A percentile compares a stretch with the other conserved stretches of the same genome.
phyloP scores from a whole-genome alignment of 2,888 invertebrate genomes.

The Latheticus oryzae region DNA sequence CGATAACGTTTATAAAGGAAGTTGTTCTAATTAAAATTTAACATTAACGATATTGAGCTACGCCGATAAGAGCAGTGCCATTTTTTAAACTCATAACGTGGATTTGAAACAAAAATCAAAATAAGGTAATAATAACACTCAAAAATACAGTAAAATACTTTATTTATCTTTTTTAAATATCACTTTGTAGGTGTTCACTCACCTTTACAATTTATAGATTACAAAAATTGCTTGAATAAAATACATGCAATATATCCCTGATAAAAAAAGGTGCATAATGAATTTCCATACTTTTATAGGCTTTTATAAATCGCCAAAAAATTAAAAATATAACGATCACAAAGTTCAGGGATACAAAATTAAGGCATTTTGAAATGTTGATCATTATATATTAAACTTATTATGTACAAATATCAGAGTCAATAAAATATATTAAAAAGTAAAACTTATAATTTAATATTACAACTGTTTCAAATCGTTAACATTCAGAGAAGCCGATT shows the following conservation, averaged over 20 bases:
- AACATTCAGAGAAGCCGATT: conserved; percentile 73
- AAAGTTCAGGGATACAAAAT: conserved; percentile 38
- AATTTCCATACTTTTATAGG: conserved; percentile 4
- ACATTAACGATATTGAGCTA: conserved; percentile 33
- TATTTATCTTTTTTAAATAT: conserved; percentile 29
- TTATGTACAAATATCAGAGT: conserved; percentile 59
- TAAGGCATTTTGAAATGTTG: conserved; percentile 46
- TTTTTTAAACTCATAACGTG: too few species aligned
- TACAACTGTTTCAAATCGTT: conserved; percentile 70
- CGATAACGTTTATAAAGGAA: conserved; percentile 35
- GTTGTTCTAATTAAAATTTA: conserved; percentile 41
- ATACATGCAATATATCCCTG: conserved; percentile 41
- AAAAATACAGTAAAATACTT: conserved; percentile 2
- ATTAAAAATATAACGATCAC: too few species aligned
- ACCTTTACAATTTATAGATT: conserved; percentile 12
- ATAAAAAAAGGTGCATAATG: conserved; percentile 42
- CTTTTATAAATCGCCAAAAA: too few species aligned
- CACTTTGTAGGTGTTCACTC: conserved; percentile 53
- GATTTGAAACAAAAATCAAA: too few species aligned
- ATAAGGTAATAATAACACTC: conserved; percentile 22
- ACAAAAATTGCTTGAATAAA: conserved; percentile 17
- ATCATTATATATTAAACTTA: conserved; percentile 50
- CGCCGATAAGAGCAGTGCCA: conserved; percentile 30
- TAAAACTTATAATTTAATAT: conserved; percentile 51
- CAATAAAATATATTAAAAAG: conserved; percentile 57